These are phyloP conservation scores for Zelostemma sp. DNA, from an alignment of 1,140 invertebrate genomes.

Conservation along the genomic window DNA sequence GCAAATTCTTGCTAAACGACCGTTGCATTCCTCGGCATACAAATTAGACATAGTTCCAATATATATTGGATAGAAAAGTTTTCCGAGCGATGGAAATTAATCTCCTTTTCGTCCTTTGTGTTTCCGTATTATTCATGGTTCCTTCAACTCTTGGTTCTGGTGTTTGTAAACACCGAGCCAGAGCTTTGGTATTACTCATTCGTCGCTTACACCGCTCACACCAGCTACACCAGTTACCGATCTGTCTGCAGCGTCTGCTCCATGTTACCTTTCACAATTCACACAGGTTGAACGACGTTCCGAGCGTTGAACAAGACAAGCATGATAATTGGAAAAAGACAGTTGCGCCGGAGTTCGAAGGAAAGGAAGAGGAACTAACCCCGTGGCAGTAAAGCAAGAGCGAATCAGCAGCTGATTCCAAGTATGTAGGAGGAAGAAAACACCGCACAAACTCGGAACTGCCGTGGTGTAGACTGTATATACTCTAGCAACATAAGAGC, in stretches of 20 bases:
- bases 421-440: too few relatives aligned
- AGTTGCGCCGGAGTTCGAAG: too few relatives aligned
- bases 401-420: not conserved
- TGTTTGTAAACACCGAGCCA: constrained; percentile 64
- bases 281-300: not conserved
- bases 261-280: not conserved
- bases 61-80: too few relatives aligned
- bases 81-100: too few relatives aligned
- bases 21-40: too few relatives aligned
- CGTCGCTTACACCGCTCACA: constrained; percentile 49
- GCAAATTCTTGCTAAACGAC: too few relatives aligned
- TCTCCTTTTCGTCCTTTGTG: too few relatives aligned
- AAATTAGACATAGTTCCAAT: too few relatives aligned
- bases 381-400: not conserved
- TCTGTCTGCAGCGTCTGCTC: constrained; percentile 25
- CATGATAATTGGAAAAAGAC: too few relatives aligned
- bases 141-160: constrained; percentile 55
- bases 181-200: constrained; percentile 59
- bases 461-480: too few relatives aligned
- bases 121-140: constrained; percentile 55
- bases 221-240: constrained; percentile 53
- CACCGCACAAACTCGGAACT: too few relatives aligned
- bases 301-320: not conserved
- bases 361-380: constrained; percentile 1
- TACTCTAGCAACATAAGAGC: too few relatives aligned